Conservation (phyloP, 2,797 vertebrate species). For the Borostomias antarcticus region DNA sequence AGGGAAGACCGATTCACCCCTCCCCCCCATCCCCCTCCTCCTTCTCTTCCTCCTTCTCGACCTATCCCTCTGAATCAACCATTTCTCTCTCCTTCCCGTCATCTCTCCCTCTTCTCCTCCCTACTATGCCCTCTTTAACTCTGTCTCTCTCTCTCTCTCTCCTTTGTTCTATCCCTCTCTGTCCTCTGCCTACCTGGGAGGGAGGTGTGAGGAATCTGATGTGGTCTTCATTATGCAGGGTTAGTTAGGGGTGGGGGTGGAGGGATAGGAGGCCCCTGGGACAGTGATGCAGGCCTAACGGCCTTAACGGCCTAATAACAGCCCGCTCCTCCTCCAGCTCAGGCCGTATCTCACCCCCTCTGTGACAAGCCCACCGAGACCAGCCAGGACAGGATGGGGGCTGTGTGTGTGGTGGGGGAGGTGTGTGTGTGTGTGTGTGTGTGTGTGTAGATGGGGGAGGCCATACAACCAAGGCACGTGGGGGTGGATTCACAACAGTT, state of each 20-base stretch:
- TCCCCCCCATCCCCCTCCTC: background rate
- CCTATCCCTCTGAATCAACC: background rate
- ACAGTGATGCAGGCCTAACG: conserved; percentile 60
- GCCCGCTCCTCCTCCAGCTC: conserved; percentile 60
- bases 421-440: conserved; percentile 9
- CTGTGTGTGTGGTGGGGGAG: background rate
- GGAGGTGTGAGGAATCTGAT: background rate
- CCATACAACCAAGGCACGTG: background rate
- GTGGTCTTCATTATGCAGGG: background rate
- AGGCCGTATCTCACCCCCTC: conserved; percentile 56
- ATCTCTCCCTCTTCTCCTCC: background rate
- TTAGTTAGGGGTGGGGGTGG: background rate
- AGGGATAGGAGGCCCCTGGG: conserved; percentile 56
- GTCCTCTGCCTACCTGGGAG: background rate
- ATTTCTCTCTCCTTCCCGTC: conserved; percentile 3
- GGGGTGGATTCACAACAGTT: conserved; percentile 10
- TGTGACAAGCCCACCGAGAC: conserved; percentile 61
- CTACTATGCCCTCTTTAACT: background rate
- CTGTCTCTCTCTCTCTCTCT: background rate
- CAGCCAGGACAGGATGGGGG: conserved; percentile 23
- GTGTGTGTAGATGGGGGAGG: background rate
- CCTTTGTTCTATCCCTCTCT: conserved; percentile 6
- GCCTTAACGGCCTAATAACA: conserved; percentile 65
- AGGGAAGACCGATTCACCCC: background rate
- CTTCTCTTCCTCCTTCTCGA: background rate